Conservation (phyloP, 2,888 invertebrate genomes). For the Allophyes oxyacanthae region DNA sequence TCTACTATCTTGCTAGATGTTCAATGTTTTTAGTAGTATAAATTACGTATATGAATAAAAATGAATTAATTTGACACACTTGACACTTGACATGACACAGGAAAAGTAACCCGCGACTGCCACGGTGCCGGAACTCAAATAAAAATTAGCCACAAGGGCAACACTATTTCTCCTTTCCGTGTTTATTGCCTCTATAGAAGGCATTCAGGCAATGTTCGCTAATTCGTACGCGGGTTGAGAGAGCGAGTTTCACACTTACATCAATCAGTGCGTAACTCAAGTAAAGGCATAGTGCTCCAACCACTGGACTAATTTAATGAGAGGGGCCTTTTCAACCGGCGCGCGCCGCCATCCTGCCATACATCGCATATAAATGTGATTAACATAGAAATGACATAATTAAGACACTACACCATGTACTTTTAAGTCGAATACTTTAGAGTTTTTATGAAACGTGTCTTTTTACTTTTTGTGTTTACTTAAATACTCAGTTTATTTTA, state of each 20-base stretch:
- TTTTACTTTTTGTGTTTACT: conserved; percentile 15
- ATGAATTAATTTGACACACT: too few relatives aligned
- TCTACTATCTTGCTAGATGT: too few relatives aligned
- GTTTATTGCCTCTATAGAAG: conserved; percentile 82
- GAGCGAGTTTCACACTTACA: conserved; percentile 85
- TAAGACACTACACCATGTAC: conserved; percentile 59
- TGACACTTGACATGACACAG: not conserved
- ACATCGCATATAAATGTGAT: conserved; percentile 64
- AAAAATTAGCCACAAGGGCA: conserved; percentile 69
- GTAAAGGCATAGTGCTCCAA: conserved; percentile 83
- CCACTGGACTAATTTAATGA: conserved; percentile 88
- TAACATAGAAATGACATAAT: conserved; percentile 67
- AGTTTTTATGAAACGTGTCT: conserved; percentile 28
- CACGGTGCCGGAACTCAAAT: conserved; percentile 34
- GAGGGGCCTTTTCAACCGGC: conserved; percentile 75
- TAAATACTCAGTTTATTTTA: conserved; percentile 25
- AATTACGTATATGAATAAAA: too few relatives aligned
- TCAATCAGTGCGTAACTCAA: conserved; percentile 80
- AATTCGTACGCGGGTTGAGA: conserved; percentile 71
- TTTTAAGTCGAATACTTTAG: conserved; percentile 47
- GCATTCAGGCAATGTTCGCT: conserved; percentile 79
- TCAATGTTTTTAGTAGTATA: too few relatives aligned
- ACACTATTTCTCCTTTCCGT: conserved; percentile 64
- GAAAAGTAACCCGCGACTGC: conserved; percentile 9
- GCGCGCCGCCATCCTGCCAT: conserved; percentile 55